Evolutionary conservation across 2,797 vertebrate genomes (phyloP), one percentile per base, ranked within the genome.

Genomic region (Steatocranus sp.): DNA sequence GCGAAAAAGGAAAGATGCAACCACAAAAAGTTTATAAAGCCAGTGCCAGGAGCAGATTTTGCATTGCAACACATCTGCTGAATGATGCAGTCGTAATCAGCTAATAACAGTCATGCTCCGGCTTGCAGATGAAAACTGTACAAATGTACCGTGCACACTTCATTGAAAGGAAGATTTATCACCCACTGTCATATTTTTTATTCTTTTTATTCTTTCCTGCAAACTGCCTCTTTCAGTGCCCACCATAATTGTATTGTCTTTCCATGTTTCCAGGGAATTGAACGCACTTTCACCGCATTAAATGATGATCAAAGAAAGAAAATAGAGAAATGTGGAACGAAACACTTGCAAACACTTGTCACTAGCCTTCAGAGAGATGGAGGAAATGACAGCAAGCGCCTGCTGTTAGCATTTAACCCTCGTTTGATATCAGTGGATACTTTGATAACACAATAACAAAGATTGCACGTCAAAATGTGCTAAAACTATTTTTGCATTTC

Each of bases 361-460:
- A 30, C 17, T 27, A 68, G 73, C 83, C 76, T 76, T 73, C 3
- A 85, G 54, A 84, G 80, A 90, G 73, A 90, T 84, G 56, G 83
- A 84, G 49, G 51, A 74, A 88, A 78, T 41, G 23, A 61, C 15
- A 49, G 79, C 81, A 77, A 54, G 17, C 34, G n/a, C 73, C 89
- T 63, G 25, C 43, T 4, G 11, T 75, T 34, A 43, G 66, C 75
- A n/a, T 68, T 84, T 66, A 81, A 48, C 15, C 51, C 48, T 70
- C 8, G 8, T 9, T 30, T 48, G 25, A n/a, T 51, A 73, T n/a
- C 68, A 48, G 6, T 48, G 43, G 68, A 48, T 48, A 70, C 15
- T 70, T 70, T 43, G 63, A 68, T 41, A 68, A 43, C 8, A 48
- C 68, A 48, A 5, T 30, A 27, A n/a, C 68, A 73, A 48, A 73